Conservation (phyloP, 2,888 invertebrate species). For the Criorhina ranunculi region DNA sequence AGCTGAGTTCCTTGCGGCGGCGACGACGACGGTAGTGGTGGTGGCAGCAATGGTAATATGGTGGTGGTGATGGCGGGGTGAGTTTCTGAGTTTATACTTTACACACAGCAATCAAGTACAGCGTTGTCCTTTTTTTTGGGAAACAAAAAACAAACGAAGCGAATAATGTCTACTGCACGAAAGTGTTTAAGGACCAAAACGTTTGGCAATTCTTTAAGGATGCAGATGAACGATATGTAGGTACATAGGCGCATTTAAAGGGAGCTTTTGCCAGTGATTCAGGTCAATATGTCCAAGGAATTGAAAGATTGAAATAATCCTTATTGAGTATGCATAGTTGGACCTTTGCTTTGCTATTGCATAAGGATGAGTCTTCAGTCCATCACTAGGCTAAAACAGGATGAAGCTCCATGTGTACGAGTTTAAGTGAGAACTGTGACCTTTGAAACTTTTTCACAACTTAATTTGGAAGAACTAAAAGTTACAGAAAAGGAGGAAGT, state of each 20-base stretch:
- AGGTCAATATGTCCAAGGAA: conserved; percentile 56
- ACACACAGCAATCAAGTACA: conserved; percentile 78
- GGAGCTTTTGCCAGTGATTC: conserved; percentile 25
- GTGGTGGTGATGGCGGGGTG: conserved; percentile 64
- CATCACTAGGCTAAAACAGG: no score
- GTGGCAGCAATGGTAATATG: neutral
- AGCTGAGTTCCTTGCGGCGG: conserved; percentile 72
- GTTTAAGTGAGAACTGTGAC: no score
- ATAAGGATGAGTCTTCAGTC: no score
- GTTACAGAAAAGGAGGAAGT: no score
- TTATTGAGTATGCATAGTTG: neutral
- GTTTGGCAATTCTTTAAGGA: conserved; percentile 69
- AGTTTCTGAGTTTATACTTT: conserved; percentile 79
- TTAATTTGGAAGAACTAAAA: no score
- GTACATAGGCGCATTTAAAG: conserved; percentile 44
- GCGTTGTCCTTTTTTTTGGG: conserved; percentile 64
- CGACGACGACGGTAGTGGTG: conserved; percentile 46
- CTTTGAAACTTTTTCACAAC: no score
- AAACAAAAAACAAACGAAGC: conserved; percentile 56
- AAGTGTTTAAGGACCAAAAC: conserved; percentile 70
- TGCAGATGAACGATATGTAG: conserved; percentile 66
- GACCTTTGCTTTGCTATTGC: neutral
- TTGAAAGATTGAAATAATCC: neutral
- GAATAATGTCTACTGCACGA: conserved; percentile 69
- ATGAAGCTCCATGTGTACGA: no score